Base-by-base conservation (phyloP, 2,113 vertebrate genomes). In the Thalassoma bifasciatum region DNA sequence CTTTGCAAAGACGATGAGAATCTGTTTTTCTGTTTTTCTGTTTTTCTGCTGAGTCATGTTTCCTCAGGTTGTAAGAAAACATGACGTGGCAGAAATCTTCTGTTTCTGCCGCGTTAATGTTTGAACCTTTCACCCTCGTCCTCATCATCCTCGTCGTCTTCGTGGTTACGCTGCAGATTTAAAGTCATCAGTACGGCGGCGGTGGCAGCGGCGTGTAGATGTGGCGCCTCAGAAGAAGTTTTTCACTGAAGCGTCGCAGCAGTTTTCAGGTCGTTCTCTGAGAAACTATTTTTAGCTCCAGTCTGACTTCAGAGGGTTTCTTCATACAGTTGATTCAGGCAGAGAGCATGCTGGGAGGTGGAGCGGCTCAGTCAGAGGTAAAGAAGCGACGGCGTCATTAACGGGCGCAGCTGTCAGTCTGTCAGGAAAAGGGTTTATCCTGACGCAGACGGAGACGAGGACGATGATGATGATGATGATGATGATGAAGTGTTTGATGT, bases 261-360 rank as follows among this genome's bases (percentile, higher is more conserved):
- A 7, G 49, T 21, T n/a, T 36, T 13, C 42, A 44, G 42, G 42
- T 44, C 42, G 42, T 44, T 24, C 51, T 40, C 16, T 1, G 14
- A 50, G 51, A 44, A 14, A 14, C 42, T 69, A 65, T 75, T 66
- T 72, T 61, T 76, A 76, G 49, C 21, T 26, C 23, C 49, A 6
- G 19, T 36, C 60, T 8, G 26, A 53, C 57, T 46, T 66, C 60
- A 23, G 13, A 59, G 16, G 10, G 17, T 42, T 38, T n/a, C 38
- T 22, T 62, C 56, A 44, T 10, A 10, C 49, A 59, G 37, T 37
- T 8, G 22, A 67, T 1, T 5, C 40, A 30, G 40, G 8, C 68
- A 66, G 62, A 72, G 38, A 49, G 62, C 70, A 74, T 57, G 57
- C 64, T 80, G 77, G 77, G 63, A 76, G 57, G 2, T 47, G 13